Evolutionary conservation across 2,888 invertebrate species (phyloP), one percentile per base, ranked within the genome.

Genomic region (Eupeodes latifasciatus): DNA sequence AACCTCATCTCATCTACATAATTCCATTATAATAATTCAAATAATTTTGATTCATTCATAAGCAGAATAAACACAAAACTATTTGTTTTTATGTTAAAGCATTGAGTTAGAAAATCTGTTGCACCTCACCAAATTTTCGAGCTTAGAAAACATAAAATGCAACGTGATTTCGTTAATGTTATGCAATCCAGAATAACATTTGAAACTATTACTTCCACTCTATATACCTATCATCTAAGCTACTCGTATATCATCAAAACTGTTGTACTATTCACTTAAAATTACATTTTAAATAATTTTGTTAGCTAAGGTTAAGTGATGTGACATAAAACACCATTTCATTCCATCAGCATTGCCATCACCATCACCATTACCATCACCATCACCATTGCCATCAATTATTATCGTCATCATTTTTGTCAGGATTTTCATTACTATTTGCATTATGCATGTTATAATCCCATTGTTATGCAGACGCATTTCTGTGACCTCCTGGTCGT

Each of bases 381-480:
- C 62, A 62, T 1, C 40, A 5, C 55, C 44, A 67, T 7, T n/a
- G 16, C 40, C 55, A 55, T 11, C 53, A 55, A 27, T 44, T 9
- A 16, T 71, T 19, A 19, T 40, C 53, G 11, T 69, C 64, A 19
- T 36, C 7, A 69, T 53, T 53, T n/a, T n/a, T 55, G 16, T 36
- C 69, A 49, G 51, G 51, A 67, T 16, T 67, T 36, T 12, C 7
- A 40, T 55, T 36, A 47, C 69, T 84, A 9, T 40, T 40, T 40
- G 40, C 40, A 40, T 40, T 40, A 40, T 64, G 36, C 74, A 84
- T 80, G 66, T 80, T 72, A 87, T 81, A 87, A 87, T 87, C 75
- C 79, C 83, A 77, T 83, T 83, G 75, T 82, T 69, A 75, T 78
- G 82, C 83, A 80, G 55, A 80, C 75, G 71, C 83, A 80, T 66